Conservation (phyloP, 2,113 vertebrate genomes). For the Austrofundulus limnaeus region DNA sequence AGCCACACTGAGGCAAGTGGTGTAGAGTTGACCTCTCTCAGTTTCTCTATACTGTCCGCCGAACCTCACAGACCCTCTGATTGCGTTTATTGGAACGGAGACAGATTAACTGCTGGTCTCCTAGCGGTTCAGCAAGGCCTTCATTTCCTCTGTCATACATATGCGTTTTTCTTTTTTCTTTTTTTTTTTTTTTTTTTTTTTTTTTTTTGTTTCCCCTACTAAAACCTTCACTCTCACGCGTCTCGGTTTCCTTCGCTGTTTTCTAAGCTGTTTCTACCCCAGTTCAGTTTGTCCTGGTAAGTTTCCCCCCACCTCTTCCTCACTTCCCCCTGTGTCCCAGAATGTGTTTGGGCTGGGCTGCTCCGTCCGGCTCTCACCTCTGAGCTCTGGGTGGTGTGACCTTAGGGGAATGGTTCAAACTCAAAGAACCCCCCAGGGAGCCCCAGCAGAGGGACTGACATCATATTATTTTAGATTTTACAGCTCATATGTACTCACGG, state of each 20-base stretch:
- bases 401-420: slow-evolving; percentile 26
- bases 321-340: slow-evolving; percentile 54
- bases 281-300: slow-evolving; percentile 45
- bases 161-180: slow-evolving; percentile 60
- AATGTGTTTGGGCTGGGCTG: slow-evolving; percentile 67
- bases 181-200: too few relatives aligned
- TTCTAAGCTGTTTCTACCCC: slow-evolving; percentile 56
- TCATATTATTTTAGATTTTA: slow-evolving; percentile 60
- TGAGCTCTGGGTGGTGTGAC: slow-evolving; percentile 11
- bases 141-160: slow-evolving; percentile 63
- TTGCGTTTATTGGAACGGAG: slow-evolving; percentile 53
- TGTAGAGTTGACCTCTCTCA: slow-evolving; percentile 47
- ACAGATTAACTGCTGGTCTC: slow-evolving; percentile 62
- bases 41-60: slow-evolving; percentile 35
- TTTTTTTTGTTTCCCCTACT: too few relatives aligned
- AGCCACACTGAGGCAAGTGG: slow-evolving; percentile 53
- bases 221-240: slow-evolving; percentile 71
- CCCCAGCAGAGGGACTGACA: slow-evolving; percentile 36
- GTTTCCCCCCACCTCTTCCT: slow-evolving; percentile 54
- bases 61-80: slow-evolving; percentile 41
- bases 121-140: slow-evolving; percentile 58
- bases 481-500: slow-evolving; percentile 6
- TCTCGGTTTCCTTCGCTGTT: slow-evolving; percentile 71
- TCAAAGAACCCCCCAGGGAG: slow-evolving; percentile 40
- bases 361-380: slow-evolving; percentile 13